Conservation (phyloP, 1,140 invertebrate genomes). For the Drosophila pruinosa region DNA sequence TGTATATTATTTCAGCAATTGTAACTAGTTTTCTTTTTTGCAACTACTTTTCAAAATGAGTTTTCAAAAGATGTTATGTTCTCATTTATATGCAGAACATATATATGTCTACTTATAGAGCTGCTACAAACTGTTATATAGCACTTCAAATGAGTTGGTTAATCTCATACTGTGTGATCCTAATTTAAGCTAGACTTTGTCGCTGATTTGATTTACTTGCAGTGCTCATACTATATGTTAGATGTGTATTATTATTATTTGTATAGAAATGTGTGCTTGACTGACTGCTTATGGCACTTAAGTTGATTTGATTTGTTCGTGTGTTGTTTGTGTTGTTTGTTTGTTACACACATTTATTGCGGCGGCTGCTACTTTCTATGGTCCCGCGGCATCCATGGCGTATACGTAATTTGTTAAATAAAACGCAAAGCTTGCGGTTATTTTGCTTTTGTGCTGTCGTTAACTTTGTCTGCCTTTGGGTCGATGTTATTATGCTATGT, state of each 20-base stretch:
- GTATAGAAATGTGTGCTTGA: conserved; percentile 45
- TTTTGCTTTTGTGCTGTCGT: conserved; percentile 51
- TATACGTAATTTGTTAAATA: conserved; percentile 68
- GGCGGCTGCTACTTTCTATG: background rate
- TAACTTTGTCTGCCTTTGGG: conserved; percentile 44
- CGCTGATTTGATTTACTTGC: conserved; percentile 43
- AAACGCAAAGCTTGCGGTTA: conserved; percentile 70
- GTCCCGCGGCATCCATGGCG: conserved; percentile 37
- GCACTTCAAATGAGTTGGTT: background rate
- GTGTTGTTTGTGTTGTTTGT: conserved; percentile 29
- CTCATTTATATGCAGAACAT: too few species aligned
- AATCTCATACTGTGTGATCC: conserved; percentile 8
- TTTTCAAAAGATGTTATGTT: too few species aligned
- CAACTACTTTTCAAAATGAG: background rate
- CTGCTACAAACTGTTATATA: background rate
- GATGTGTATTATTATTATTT: conserved; percentile 21
- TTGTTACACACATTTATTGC: conserved; percentile 6
- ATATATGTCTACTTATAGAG: background rate
- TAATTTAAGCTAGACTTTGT: conserved; percentile 24
- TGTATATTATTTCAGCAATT: conserved; percentile 1
- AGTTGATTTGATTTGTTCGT: conserved; percentile 51
- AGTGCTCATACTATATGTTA: conserved; percentile 9
- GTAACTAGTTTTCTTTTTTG: background rate
- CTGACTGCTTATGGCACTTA: conserved; percentile 50
- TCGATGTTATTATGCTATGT: conserved; percentile 25